Conservation (phyloP, 2,797 vertebrate genomes). For the Emydoidea blandingii region DNA sequence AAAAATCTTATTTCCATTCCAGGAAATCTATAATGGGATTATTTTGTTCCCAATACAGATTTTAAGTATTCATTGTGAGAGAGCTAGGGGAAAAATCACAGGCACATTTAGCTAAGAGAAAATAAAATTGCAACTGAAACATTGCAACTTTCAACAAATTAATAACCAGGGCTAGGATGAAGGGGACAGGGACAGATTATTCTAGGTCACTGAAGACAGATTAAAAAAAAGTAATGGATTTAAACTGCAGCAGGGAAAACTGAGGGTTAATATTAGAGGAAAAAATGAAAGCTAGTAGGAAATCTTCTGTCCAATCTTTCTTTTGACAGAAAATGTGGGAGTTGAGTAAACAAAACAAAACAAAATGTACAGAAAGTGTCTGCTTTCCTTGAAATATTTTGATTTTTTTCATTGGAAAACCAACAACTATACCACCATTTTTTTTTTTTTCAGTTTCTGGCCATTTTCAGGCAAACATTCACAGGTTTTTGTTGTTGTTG, state of each 20-base stretch:
- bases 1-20: not conserved
- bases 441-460: not conserved
- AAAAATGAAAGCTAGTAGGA: not conserved
- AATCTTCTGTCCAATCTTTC: not conserved
- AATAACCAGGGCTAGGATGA: not conserved
- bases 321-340: not conserved
- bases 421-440: fast-evolving
- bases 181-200: not conserved
- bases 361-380: not conserved
- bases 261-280: not conserved
- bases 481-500: no score
- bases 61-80: not conserved
- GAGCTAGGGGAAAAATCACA: not conserved
- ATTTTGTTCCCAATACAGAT: not conserved
- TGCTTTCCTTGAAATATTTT: not conserved
- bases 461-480: not conserved
- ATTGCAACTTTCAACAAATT: not conserved
- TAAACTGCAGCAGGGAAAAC: not conserved
- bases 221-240: not conserved
- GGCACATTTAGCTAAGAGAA: not conserved
- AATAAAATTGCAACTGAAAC: not conserved
- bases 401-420: not conserved
- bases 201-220: not conserved
- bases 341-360: not conserved
- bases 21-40: not conserved